Conservation (phyloP, 1,140 invertebrate species). For the Notospermus geniculatus region DNA sequence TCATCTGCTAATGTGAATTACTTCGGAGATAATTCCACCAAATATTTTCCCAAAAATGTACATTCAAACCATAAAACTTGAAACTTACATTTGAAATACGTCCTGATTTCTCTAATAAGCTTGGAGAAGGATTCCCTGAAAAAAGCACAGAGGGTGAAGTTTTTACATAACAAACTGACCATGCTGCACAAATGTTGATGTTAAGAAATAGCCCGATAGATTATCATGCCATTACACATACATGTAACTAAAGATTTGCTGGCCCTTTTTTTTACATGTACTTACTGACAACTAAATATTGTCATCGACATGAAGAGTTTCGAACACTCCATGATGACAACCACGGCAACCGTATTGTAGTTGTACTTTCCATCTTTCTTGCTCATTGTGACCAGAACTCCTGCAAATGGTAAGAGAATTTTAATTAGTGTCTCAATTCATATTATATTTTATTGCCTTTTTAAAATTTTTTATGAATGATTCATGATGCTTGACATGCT, state of each 20-base stretch:
- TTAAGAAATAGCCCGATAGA: too few species aligned
- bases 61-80: too few species aligned
- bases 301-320: conserved; percentile 74
- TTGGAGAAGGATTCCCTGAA: conserved; percentile 59
- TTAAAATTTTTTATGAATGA: too few species aligned
- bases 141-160: conserved; percentile 16
- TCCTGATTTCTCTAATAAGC: conserved; percentile 35
- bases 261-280: background rate
- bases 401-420: conserved; percentile 64
- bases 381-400: conserved; percentile 85
- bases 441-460: too few species aligned
- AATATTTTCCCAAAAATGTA: too few species aligned
- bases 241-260: background rate
- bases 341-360: conserved; percentile 85
- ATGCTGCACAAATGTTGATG: too few species aligned
- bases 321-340: conserved; percentile 81
- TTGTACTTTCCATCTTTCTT: conserved; percentile 78
- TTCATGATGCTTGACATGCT: too few species aligned
- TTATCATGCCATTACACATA: too few species aligned
- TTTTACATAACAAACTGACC: too few species aligned
- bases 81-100: conserved; percentile 37
- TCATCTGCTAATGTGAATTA: too few species aligned
- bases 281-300: conserved; percentile 48
- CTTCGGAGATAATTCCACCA: too few species aligned
- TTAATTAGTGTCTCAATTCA: too few species aligned